A percentile compares a stretch with the other conserved stretches of the same genome.
phyloP scores from a whole-genome alignment of 2,113 vertebrate genomes.

The Dunckerocampus dactyliophorus region DNA sequence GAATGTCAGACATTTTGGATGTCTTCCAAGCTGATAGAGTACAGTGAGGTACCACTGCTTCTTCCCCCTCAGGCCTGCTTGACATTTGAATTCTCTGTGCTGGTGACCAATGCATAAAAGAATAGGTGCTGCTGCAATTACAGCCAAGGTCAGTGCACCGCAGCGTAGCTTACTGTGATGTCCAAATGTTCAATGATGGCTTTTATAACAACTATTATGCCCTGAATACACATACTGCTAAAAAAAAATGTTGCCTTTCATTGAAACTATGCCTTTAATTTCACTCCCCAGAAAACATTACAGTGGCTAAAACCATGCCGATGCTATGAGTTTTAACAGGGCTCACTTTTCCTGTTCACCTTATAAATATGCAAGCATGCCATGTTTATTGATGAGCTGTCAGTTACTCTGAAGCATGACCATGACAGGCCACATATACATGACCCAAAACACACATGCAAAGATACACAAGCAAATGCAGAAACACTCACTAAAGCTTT shows the following conservation, averaged over 20 bases:
- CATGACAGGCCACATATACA: neutral
- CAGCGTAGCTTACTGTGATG: conserved; percentile 44
- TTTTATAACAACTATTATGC: conserved; percentile 28
- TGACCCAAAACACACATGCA: neutral
- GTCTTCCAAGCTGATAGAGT: conserved; percentile 33
- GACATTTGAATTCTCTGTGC: conserved; percentile 64
- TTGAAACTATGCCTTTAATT: conserved; percentile 32
- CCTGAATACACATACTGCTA: neutral
- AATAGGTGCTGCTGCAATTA: conserved; percentile 61
- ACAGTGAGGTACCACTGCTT: conserved; percentile 33
- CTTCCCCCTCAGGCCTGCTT: conserved; percentile 42
- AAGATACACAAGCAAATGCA: neutral
- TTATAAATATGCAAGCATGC: conserved; percentile 35
- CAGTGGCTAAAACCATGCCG: conserved; percentile 8
- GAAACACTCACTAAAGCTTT: neutral
- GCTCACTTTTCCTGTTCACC: conserved; percentile 26
- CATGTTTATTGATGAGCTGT: conserved; percentile 43
- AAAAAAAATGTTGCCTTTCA: conserved; percentile 16
- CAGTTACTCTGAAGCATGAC: conserved; percentile 32
- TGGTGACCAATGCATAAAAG: conserved; percentile 58
- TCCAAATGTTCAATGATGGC: conserved; percentile 43
- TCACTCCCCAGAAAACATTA: neutral
- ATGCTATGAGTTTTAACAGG: conserved; percentile 40
- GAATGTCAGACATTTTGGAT: conserved; percentile 45
- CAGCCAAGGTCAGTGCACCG: conserved; percentile 53